Evolutionary conservation across 2,888 invertebrate genomes (phyloP).

Genomic region (Macrophya annulata): DNA sequence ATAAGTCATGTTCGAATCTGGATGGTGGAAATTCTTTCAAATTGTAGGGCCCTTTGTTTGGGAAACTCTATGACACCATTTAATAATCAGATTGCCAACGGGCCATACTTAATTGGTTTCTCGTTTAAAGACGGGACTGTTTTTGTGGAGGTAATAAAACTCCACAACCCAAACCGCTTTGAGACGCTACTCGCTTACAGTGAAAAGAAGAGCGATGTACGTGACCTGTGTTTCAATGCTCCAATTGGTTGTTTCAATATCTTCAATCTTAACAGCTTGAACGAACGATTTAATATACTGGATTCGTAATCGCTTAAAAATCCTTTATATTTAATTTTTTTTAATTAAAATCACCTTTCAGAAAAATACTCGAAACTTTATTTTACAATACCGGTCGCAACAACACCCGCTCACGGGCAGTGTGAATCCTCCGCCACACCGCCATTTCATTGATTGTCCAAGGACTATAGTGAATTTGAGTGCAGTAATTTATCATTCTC

Average conservation of each 20-base stretch:
- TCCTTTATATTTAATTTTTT: not conserved
- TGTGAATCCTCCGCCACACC: too few relatives aligned
- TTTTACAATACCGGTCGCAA: not conserved
- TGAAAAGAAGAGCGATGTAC: constrained; percentile 52
- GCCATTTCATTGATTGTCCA: not conserved
- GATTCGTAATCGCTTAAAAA: not conserved
- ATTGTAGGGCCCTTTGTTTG: not conserved
- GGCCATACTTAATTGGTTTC: constrained; percentile 61
- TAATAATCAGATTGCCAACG: constrained; percentile 61
- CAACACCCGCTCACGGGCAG: too few relatives aligned
- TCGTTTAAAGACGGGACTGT: constrained; percentile 54
- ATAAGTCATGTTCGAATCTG: not conserved
- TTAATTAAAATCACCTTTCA: not conserved
- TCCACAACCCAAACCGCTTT: not conserved
- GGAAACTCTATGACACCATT: constrained; percentile 12
- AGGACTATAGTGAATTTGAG: too few relatives aligned
- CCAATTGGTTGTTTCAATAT: constrained; percentile 66
- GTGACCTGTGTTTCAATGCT: constrained; percentile 56
- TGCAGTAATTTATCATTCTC: too few relatives aligned
- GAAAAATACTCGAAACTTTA: not conserved
- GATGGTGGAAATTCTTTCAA: not conserved
- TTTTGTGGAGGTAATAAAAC: constrained; percentile 58
- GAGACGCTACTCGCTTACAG: constrained; percentile 37
- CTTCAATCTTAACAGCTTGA: constrained; percentile 66
- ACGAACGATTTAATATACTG: constrained; percentile 53